Evolutionary conservation across 2,113 vertebrate species (phyloP).

Genomic region (Pangasianodon gigas): DNA sequence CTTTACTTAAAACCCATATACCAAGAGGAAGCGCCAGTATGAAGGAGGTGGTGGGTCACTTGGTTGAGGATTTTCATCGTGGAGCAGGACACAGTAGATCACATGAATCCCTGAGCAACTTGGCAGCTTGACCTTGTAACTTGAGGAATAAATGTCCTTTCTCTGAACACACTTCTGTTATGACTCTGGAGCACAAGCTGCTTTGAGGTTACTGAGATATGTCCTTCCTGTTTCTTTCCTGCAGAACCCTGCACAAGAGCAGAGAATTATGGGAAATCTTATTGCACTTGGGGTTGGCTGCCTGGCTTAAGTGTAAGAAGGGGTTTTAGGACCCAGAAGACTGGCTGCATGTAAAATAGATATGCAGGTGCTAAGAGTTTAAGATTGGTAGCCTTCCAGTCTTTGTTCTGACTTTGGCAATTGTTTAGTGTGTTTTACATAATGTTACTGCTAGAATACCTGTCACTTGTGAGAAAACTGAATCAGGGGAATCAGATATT

Average conservation of each 20-base stretch:
- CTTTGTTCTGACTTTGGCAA: neutral
- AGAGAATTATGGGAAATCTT: neutral
- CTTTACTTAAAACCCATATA: neutral
- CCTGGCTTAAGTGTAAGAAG: too few relatives aligned
- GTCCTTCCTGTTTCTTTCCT: neutral
- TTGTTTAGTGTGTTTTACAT: neutral
- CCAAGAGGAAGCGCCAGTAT: neutral
- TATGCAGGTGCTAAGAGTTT: neutral
- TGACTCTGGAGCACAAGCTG: neutral
- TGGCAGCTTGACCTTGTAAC: neutral
- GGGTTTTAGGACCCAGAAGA: neutral
- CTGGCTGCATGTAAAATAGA: neutral
- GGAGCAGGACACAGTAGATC: neutral
- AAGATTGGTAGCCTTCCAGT: neutral
- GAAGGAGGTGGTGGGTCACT: neutral
- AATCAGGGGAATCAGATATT: neutral
- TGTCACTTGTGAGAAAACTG: neutral
- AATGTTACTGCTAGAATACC: neutral
- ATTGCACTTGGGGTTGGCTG: neutral
- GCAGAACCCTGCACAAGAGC: neutral
- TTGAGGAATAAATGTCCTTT: slow-evolving; percentile 9
- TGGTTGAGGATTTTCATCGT: neutral
- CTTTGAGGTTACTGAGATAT: neutral
- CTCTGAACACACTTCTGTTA: slow-evolving; percentile 7
- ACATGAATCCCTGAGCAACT: neutral